Evolutionary conservation across 2,888 invertebrate genomes (phyloP), one percentile per base, ranked within the genome.

Genomic region (Andricus curvator): DNA sequence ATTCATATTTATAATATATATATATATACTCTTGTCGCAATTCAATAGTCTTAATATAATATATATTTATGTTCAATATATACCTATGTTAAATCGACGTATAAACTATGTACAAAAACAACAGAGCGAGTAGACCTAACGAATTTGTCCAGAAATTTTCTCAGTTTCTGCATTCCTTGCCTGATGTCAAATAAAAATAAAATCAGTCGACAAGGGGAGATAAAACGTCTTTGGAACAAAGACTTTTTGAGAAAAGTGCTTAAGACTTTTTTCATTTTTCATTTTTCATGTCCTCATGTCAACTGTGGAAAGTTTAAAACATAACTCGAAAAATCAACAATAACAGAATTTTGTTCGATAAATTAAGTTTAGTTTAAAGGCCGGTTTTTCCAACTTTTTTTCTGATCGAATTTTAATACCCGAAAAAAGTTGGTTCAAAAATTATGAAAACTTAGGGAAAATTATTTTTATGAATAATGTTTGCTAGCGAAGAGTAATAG

Each of bases 1-100:
- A 78, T 83, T 83, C 83, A 85, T 82, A 84, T 83, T 83, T 84
- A 84, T 80, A 80, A 82, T 84, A 85, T 81, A 84, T 83, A 84
- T 84, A 79, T 83, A 83, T 82, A 80, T 82, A 82, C 82, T 84
- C 82, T 83, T 86, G 84, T 83, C 82, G 82, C 80, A 83, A 82
- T 79, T 83, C 82, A 81, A 78, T 84, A 82, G 56, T 48, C 84
- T 84, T 83, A 83, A 84, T 83, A 82, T 80, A 78, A 81, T 82
- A 81, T 83, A 83, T 83, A 84, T 80, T 74, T 74, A 74, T 74
- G 33, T 74, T 74, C 56, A 74, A 74, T 74, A 74, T 56, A 56
- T 56, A 33, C 74, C 74, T 56, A 74, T 74, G 20, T 74, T 56
- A 56, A 74, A 74, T 74, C 56, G 56, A 37, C 74, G 56, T 74